Percentiles rank a stretch among this genome's conserved stretches.
Conservation (phyloP, 1,140 invertebrate genomes). For the Pomacea maculata region DNA sequence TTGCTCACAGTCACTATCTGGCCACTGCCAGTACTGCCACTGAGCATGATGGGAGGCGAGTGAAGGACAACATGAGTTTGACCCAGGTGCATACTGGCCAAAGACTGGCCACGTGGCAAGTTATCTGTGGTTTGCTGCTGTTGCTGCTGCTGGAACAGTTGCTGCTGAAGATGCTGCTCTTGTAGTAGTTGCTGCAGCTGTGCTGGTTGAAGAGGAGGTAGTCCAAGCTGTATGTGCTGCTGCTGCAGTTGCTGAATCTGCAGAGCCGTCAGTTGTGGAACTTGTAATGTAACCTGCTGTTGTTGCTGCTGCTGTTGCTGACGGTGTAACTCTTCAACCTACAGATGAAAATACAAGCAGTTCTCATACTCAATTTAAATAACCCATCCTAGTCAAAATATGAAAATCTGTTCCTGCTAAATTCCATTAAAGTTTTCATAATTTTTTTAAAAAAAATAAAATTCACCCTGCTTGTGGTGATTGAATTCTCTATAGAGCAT, state of each 20-base stretch:
- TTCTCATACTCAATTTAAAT: too few species aligned
- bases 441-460: too few species aligned
- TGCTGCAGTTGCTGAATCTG: constrained; percentile 43
- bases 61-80: constrained; percentile 29
- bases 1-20: background rate
- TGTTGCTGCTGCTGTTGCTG: constrained; percentile 44
- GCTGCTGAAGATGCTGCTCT: constrained; percentile 38
- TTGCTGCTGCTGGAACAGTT: constrained; percentile 19
- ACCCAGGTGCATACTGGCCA: constrained; percentile 24
- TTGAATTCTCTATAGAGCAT: too few species aligned
- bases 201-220: constrained; percentile 30
- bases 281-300: constrained; percentile 37
- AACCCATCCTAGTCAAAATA: background rate
- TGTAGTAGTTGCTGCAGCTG: constrained; percentile 37
- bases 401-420: background rate
- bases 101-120: background rate
- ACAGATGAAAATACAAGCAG: constrained; percentile 1
- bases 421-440: background rate
- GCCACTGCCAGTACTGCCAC: background rate
- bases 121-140: constrained; percentile 19
- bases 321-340: constrained; percentile 36
- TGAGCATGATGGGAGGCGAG: constrained; percentile 13
- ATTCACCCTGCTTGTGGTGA: too few species aligned
- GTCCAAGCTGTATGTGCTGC: constrained; percentile 32
- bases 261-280: constrained; percentile 35